Conservation (phyloP, 2,797 vertebrate genomes). For the Aselliscus stoliczkanus region DNA sequence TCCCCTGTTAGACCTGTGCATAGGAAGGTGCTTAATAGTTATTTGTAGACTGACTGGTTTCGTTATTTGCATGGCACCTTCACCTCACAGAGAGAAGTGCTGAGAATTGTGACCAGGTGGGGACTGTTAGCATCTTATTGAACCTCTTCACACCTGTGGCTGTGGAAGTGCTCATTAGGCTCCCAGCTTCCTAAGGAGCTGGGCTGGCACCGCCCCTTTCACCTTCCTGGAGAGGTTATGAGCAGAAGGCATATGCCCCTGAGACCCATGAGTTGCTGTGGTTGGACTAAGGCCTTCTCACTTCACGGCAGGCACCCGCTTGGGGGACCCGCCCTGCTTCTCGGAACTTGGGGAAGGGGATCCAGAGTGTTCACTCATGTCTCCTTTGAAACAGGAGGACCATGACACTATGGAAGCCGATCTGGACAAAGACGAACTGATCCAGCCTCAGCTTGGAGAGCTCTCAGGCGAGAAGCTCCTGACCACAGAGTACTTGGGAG, state of each 20-base stretch:
- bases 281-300: neutral
- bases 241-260: neutral
- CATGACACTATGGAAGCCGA: conserved; percentile 87
- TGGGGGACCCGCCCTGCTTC: neutral
- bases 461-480: conserved; percentile 94
- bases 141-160: neutral
- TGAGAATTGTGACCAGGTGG: neutral
- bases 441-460: conserved; percentile 90
- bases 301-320: rapidly evolving
- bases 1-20: rapidly evolving
- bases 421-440: conserved; percentile 91
- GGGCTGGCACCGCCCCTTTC: neutral
- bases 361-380: neutral
- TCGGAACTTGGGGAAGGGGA: neutral
- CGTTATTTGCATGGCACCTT: neutral
- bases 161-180: rapidly evolving
- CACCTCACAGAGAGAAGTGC: neutral
- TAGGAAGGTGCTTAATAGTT: neutral
- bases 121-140: neutral
- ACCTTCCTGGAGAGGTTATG: neutral
- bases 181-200: neutral
- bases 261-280: rapidly evolving
- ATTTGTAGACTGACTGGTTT: neutral
- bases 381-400: conserved; percentile 85
- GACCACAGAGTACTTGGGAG: conserved; percentile 94